A percentile compares a stretch with the other conserved stretches of the same genome.
Conservation (phyloP, 1,140 invertebrate species). For the Scaptomyza pallida region DNA sequence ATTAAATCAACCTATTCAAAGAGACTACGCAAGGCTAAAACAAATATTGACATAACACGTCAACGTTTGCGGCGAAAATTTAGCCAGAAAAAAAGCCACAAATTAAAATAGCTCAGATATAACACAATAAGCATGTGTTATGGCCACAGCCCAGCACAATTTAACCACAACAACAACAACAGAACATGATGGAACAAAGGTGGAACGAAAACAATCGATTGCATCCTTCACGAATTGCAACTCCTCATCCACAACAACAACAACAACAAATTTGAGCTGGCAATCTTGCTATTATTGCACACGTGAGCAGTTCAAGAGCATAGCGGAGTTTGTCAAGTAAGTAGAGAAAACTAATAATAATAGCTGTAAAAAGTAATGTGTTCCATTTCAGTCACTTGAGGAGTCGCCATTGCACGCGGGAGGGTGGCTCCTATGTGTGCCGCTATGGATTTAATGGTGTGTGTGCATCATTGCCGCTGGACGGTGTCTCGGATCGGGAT, state of each 20-base stretch:
- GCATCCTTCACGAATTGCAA: slow-evolving; percentile 23
- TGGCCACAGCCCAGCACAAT: slow-evolving; percentile 60
- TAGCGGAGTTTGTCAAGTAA: slow-evolving; percentile 85
- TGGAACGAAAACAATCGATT: slow-evolving; percentile 48
- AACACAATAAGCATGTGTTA: slow-evolving; percentile 59
- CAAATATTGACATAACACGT: slow-evolving; percentile 79
- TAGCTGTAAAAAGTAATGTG: neutral
- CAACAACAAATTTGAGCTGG: slow-evolving; percentile 77
- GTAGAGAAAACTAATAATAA: slow-evolving; percentile 11
- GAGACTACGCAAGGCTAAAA: slow-evolving; percentile 30
- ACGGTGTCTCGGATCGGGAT: slow-evolving; percentile 94
- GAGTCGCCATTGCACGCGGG: slow-evolving; percentile 92
- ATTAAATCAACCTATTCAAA: slow-evolving; percentile 2
- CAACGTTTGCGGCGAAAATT: slow-evolving; percentile 56
- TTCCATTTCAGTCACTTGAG: slow-evolving; percentile 89
- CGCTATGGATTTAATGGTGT: slow-evolving; percentile 95
- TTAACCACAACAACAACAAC: slow-evolving; percentile 4
- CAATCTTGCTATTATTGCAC: slow-evolving; percentile 86
- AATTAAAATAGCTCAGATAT: neutral
- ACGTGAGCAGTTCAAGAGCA: slow-evolving; percentile 85
- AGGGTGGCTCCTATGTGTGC: slow-evolving; percentile 95
- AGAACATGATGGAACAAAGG: slow-evolving; percentile 15
- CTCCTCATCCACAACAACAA: neutral
- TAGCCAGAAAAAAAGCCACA: neutral
- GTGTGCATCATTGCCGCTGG: slow-evolving; percentile 93